phyloP scores from a whole-genome alignment of 2,797 vertebrate species.

The Varecia variegata region DNA sequence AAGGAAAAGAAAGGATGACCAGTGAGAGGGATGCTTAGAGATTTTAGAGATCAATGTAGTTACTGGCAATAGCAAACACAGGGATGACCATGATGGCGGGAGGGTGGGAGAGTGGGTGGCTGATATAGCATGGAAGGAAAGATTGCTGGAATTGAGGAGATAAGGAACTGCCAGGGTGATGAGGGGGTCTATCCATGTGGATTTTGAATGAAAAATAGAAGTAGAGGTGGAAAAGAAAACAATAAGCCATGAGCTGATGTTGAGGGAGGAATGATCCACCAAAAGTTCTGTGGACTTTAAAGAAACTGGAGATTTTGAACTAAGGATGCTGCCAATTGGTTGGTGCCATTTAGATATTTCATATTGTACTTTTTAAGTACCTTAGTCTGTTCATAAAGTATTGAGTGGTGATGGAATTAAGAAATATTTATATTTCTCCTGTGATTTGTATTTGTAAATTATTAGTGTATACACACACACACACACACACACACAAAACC shows the following conservation, averaged over 20 bases:
- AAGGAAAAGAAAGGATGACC: background rate
- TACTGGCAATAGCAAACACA: background rate
- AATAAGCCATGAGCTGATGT: background rate
- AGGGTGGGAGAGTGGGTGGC: background rate
- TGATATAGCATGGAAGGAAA: background rate
- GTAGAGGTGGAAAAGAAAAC: background rate
- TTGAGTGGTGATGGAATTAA: background rate
- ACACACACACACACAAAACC: background rate
- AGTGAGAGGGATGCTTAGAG: background rate
- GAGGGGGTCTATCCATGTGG: background rate
- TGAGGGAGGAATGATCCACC: background rate
- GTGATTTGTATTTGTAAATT: slow-evolving; percentile 8
- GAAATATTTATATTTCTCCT: background rate
- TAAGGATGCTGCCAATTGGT: background rate
- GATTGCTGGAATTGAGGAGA: background rate
- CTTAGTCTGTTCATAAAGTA: background rate
- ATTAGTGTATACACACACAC: background rate
- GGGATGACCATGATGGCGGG: background rate
- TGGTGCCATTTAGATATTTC: background rate
- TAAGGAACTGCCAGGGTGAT: background rate
- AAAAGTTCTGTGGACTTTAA: background rate
- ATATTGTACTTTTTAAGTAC: background rate
- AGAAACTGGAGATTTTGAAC: background rate
- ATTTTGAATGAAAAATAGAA: background rate
- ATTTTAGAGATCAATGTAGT: background rate